Conservation (phyloP, 1,140 invertebrate species). For the Schmidtea mediterranea region DNA sequence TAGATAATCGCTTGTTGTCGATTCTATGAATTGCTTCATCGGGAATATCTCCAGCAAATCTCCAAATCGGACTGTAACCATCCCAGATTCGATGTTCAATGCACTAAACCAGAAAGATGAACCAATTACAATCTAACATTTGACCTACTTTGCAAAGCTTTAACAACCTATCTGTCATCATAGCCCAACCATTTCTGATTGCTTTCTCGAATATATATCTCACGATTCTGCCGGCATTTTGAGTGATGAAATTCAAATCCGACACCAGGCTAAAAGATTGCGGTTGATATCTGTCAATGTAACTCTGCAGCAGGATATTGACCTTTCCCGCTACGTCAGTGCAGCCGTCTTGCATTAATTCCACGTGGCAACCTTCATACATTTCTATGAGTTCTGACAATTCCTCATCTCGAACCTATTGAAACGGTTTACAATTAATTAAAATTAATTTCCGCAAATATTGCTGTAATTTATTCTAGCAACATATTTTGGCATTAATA, state of each 20-base stretch:
- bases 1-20: conserved; percentile 41
- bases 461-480: too few species aligned
- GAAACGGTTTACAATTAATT: too few species aligned
- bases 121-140: too few species aligned
- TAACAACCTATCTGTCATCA: conserved; percentile 49
- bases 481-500: too few species aligned
- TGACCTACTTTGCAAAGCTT: conserved; percentile 9
- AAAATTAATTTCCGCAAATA: too few species aligned
- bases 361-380: too few species aligned
- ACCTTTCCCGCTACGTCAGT: conserved; percentile 46
- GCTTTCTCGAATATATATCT: conserved; percentile 78
- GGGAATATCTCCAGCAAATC: conserved; percentile 14
- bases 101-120: background rate
- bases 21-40: conserved; percentile 51
- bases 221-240: conserved; percentile 65
- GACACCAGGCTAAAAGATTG: conserved; percentile 65
- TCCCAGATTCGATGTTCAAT: background rate
- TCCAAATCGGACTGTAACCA: conserved; percentile 36
- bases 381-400: too few species aligned
- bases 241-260: conserved; percentile 59
- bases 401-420: too few species aligned
- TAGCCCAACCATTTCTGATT: conserved; percentile 55
- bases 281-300: conserved; percentile 47
- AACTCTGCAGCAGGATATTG: conserved; percentile 76
- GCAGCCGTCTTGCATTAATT: conserved; percentile 7